Conservation (phyloP, 2,113 vertebrate species). For the Vidua macroura region DNA sequence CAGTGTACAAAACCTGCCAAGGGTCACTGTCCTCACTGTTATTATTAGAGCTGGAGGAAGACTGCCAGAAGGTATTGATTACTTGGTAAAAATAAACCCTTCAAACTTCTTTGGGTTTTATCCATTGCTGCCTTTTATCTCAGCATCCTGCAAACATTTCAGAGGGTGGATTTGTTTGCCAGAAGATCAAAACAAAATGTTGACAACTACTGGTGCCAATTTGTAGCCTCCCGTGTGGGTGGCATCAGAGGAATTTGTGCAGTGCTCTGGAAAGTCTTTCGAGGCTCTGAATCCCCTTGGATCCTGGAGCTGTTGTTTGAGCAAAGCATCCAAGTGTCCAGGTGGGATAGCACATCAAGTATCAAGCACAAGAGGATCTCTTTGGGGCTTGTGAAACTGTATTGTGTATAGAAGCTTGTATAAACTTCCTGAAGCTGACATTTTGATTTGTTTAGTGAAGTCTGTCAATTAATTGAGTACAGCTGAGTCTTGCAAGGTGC, state of each 20-base stretch:
- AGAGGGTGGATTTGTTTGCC: conserved; percentile 58
- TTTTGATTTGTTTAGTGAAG: neutral
- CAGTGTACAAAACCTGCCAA: neutral
- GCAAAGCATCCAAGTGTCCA: neutral
- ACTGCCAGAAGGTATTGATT: conserved; percentile 44
- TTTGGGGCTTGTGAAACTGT: neutral
- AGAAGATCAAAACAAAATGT: conserved; percentile 40
- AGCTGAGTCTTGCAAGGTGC: neutral
- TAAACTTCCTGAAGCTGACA: neutral
- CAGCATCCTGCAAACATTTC: conserved; percentile 10
- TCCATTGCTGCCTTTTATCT: conserved; percentile 12
- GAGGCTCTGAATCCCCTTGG: neutral
- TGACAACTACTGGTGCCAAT: conserved; percentile 31
- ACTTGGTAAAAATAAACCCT: conserved; percentile 47
- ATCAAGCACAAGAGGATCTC: neutral
- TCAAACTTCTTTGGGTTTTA: conserved; percentile 2
- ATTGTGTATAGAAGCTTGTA: neutral
- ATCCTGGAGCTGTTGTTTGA: neutral
- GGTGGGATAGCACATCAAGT: neutral
- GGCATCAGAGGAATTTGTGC: neutral
- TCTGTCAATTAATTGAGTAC: neutral
- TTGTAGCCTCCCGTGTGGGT: neutral
- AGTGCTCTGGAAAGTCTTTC: neutral
- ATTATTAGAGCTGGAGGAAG: conserved; percentile 15
- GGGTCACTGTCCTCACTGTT: neutral